Base-by-base conservation (phyloP, 1,140 invertebrate species). In the Papilio helenus region DNA sequence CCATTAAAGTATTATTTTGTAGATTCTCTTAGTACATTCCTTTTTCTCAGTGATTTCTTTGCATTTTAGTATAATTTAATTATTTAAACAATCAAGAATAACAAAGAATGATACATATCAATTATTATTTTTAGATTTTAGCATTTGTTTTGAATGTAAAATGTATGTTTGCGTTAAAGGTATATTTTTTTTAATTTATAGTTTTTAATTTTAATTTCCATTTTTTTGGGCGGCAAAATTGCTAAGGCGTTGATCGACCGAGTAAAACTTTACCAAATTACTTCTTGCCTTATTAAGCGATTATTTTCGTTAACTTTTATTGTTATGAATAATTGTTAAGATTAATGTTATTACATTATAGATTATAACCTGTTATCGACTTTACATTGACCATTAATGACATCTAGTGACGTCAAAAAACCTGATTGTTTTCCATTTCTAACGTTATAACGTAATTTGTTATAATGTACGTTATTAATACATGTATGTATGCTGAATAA, bases 51-150 rank as follows among this genome's bases (percentile, higher is more conserved):
- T 68, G 85, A 81, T 68, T 55, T 79, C 42, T 65, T 73, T 68
- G 65, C 72, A 78, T 42, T 81, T 81, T 78, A 26, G n/a, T 79
- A 46, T 79, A 76, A 76, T 42, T 46, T 78, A 29, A 55, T 65
- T 71, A 78, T 58, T 55, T 71, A 76, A 80, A 76, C 81, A 88
- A 91, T 89, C 88, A 90, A 91, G 89, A 92, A 90, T 91, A 88
- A 85, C 82, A 83, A 84, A 84, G 89, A 91, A 91, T 90, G 81
- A 85, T 84, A 91, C 89, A 91, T 90, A 91, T 91, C 90, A 91
- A 83, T 83, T 72, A 79, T 68, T 80, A 76, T 81, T 58, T 72
- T 79, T 29, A 82, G 76, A 65, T 80, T 73, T 78, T 39, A 61
- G 76, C 49, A 51, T 51, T 80, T 80, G 58, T 34, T 29, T 73